These are phyloP conservation scores for Oryctolagus cuniculus DNA, from an alignment of 2,113 vertebrate genomes.

Conservation along the genomic window DNA sequence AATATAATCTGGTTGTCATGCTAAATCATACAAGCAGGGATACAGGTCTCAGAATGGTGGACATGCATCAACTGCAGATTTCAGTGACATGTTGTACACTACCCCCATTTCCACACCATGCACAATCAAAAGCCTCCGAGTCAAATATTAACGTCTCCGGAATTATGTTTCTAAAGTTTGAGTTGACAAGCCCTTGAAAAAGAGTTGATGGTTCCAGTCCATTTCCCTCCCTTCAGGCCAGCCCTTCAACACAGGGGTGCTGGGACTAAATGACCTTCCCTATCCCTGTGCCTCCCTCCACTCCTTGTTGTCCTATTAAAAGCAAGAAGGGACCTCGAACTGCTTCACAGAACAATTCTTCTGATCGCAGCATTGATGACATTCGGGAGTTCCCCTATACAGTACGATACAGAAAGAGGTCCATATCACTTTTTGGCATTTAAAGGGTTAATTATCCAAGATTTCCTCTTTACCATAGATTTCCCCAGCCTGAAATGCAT, in stretches of 20 bases:
- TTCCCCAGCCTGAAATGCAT: conserved; percentile 7
- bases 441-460: not conserved
- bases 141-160: conserved; percentile 60
- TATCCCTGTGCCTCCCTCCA: not conserved
- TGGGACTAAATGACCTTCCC: not conserved
- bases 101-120: conserved; percentile 16
- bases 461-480: not conserved
- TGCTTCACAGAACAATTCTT: not conserved
- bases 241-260: not conserved
- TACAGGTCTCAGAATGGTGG: conserved; percentile 59
- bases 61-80: conserved; percentile 65
- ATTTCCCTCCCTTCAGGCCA: conserved; percentile 3
- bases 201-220: not conserved
- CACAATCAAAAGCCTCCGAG: conserved; percentile 60
- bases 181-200: conserved; percentile 49
- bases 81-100: conserved; percentile 69
- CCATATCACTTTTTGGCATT: not conserved
- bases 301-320: not conserved
- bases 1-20: conserved; percentile 88
- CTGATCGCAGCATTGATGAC: not conserved
- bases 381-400: not conserved
- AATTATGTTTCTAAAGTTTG: conserved; percentile 58
- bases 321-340: not conserved
- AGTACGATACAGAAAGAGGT: not conserved
- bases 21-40: conserved; percentile 84